Evolutionary conservation across 2,888 invertebrate genomes (phyloP).

Genomic region (Eristalis tenax): DNA sequence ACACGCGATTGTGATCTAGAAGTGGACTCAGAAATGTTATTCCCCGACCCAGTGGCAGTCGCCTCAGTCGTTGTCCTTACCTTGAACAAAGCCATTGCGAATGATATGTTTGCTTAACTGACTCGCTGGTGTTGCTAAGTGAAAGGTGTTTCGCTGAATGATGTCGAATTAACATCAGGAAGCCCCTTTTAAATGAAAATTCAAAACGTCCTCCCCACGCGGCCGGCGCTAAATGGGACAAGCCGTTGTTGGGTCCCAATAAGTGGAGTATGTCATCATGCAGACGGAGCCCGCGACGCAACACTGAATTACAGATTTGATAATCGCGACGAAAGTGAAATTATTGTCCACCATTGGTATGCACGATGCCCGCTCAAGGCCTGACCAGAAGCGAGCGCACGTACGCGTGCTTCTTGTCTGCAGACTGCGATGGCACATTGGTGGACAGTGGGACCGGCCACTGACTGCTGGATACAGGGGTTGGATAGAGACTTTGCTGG

Average conservation of each 20-base stretch:
- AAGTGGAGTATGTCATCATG: constrained; percentile 58
- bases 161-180: constrained; percentile 20
- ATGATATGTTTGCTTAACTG: neutral
- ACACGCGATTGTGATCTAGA: constrained; percentile 45
- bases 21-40: neutral
- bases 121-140: constrained; percentile 9
- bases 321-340: constrained; percentile 62
- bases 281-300: constrained; percentile 21
- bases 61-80: neutral
- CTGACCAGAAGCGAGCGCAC: constrained; percentile 46
- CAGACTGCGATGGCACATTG: constrained; percentile 38
- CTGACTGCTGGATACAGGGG: neutral
- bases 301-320: constrained; percentile 52
- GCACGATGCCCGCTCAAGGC: constrained; percentile 39
- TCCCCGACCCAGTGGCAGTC: neutral
- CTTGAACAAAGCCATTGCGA: constrained; percentile 55
- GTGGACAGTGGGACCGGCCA: constrained; percentile 35
- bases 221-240: constrained; percentile 36
- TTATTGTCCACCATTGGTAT: constrained; percentile 61
- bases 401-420: constrained; percentile 41
- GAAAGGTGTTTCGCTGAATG: constrained; percentile 31
- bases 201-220: constrained; percentile 29
- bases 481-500: neutral
- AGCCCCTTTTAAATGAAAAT: constrained; percentile 63
- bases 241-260: constrained; percentile 38